phyloP scores from a whole-genome alignment of 2,113 vertebrate species.

The Hypanus sabinus region DNA sequence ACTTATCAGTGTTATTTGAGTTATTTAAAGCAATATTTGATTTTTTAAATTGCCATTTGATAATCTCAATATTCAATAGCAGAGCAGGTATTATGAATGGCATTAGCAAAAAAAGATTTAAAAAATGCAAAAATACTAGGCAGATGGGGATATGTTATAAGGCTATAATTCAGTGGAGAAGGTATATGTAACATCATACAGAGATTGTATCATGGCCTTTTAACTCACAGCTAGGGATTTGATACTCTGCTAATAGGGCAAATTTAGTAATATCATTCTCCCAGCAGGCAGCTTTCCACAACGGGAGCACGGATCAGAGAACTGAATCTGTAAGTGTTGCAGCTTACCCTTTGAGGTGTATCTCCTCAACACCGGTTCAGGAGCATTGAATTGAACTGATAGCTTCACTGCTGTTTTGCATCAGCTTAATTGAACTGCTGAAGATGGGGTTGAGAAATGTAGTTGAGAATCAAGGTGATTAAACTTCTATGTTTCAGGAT shows the following conservation, averaged over 20 bases:
- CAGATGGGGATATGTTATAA: not conserved
- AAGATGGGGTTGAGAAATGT: not conserved
- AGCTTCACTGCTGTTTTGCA: not conserved
- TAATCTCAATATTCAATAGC: conserved; percentile 29
- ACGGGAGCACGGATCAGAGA: not conserved
- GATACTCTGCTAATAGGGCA: not conserved
- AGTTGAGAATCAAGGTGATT: not conserved
- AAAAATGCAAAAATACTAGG: not conserved
- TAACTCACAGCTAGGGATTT: not conserved
- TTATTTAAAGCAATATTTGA: conserved; percentile 27
- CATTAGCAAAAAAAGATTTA: not conserved
- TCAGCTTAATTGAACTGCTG: not conserved
- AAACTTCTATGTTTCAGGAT: not conserved
- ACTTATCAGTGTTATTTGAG: conserved; percentile 22
- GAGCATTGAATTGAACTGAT: not conserved
- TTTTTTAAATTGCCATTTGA: not conserved
- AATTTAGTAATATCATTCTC: not conserved
- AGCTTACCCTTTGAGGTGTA: not conserved
- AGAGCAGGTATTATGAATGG: not conserved
- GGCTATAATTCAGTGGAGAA: not conserved
- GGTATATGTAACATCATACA: not conserved
- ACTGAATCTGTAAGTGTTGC: not conserved
- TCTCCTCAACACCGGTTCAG: not conserved
- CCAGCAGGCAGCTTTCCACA: not conserved
- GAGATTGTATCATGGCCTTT: not conserved